These are phyloP conservation scores for Brachionus angularis DNA, from an alignment of 1,140 invertebrate species.

Conservation along the genomic window DNA sequence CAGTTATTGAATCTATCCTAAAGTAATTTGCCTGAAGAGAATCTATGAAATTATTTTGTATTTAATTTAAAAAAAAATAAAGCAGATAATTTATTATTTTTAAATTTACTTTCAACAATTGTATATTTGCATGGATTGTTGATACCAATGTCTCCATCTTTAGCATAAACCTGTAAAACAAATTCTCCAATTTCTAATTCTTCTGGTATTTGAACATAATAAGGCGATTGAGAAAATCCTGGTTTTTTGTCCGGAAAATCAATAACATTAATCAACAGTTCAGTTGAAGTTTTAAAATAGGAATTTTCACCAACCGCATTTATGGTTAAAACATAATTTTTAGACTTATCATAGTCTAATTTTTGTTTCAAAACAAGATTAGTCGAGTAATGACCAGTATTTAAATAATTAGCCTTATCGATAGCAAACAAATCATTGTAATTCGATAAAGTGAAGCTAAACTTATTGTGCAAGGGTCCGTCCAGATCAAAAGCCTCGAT, in stretches of 20 bases:
- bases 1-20: background rate
- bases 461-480: slow-evolving; percentile 34
- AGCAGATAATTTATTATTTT: no score
- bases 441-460: background rate
- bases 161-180: slow-evolving; percentile 2
- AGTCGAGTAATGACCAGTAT: slow-evolving; percentile 3
- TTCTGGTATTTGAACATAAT: slow-evolving; percentile 31
- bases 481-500: slow-evolving; percentile 30
- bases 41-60: background rate
- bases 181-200: slow-evolving; percentile 8
- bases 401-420: background rate
- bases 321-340: background rate
- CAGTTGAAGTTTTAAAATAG: background rate
- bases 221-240: slow-evolving; percentile 30
- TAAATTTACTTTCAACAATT: background rate
- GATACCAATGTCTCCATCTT: slow-evolving; percentile 8
- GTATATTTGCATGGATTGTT: slow-evolving; percentile 21
- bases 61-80: background rate
- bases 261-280: slow-evolving; percentile 30
- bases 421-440: slow-evolving; percentile 5
- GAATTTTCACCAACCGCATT: slow-evolving; percentile 35
- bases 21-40: background rate
- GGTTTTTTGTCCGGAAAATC: slow-evolving; percentile 35
- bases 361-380: slow-evolving; percentile 1
- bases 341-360: slow-evolving; percentile 29